Evolutionary conservation across 2,797 vertebrate species (phyloP).

Genomic region (Enteromius viviparus): DNA sequence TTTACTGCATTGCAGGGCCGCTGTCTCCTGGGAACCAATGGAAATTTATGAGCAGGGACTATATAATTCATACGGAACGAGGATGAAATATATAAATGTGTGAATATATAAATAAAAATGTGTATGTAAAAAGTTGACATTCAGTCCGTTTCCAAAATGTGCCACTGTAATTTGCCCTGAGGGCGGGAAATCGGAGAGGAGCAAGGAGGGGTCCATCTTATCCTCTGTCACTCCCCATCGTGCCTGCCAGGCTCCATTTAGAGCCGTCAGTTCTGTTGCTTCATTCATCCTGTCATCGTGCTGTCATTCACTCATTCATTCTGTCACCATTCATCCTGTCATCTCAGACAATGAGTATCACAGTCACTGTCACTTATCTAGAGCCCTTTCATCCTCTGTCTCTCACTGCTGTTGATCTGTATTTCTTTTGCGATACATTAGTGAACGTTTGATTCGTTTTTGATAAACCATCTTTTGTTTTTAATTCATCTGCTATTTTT

Average conservation of each 20-base stretch:
- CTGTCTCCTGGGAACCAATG: constrained; percentile 2
- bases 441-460: constrained; percentile 1
- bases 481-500: background rate
- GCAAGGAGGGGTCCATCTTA: constrained; percentile 4
- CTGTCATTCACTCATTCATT: constrained; percentile 43
- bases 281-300: constrained; percentile 51
- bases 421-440: background rate
- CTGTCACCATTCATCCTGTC: constrained; percentile 40
- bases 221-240: constrained; percentile 3
- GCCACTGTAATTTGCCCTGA: background rate
- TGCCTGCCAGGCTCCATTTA: constrained; percentile 36
- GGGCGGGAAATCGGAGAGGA: background rate
- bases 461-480: background rate
- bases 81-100: constrained; percentile 5
- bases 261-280: constrained; percentile 40
- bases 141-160: background rate
- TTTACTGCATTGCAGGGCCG: constrained; percentile 11
- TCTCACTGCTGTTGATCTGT: constrained; percentile 10
- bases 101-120: constrained; percentile 6
- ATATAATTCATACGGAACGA: constrained; percentile 14
- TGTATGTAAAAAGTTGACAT: background rate
- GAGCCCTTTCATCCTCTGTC: constrained; percentile 21
- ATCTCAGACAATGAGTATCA: constrained; percentile 28
- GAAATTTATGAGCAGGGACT: constrained; percentile 6
- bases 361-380: constrained; percentile 25